Percentiles rank a stretch among this genome's conserved stretches.
These are phyloP conservation scores for Platanista minor DNA, from an alignment of 2,113 vertebrate species.

Conservation along the genomic window DNA sequence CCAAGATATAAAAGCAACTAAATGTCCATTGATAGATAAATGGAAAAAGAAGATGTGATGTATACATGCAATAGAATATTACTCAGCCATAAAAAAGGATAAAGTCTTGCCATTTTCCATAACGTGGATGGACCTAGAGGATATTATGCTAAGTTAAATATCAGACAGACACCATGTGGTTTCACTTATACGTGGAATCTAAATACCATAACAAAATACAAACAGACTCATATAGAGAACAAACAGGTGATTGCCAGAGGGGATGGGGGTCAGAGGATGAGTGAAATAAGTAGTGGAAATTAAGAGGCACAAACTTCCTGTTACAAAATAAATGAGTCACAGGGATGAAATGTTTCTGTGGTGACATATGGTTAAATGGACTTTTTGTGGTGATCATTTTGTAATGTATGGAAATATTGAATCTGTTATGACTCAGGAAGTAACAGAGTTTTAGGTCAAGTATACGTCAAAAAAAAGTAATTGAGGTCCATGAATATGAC, in stretches of 20 bases:
- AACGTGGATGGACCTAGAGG: not conserved
- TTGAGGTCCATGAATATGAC: not conserved
- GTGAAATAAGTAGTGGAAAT: not conserved
- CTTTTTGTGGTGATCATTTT: not conserved
- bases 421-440: not conserved
- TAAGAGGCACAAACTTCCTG: not conserved
- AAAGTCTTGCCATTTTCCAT: not conserved
- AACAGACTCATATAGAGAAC: not conserved
- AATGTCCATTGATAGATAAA: not conserved
- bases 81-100: not conserved
- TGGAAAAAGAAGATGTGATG: not conserved
- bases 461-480: not conserved
- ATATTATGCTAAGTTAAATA: not conserved
- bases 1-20: not conserved
- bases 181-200: not conserved
- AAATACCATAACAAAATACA: not conserved
- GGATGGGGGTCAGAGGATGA: not conserved
- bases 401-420: not conserved
- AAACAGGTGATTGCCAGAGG: not conserved
- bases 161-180: not conserved
- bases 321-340: not conserved
- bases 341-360: not conserved
- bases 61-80: not conserved
- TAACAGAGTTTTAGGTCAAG: not conserved
- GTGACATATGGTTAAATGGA: not conserved